Evolutionary conservation across 2,888 invertebrate species (phyloP).

Genomic region (Euphydryas editha): DNA sequence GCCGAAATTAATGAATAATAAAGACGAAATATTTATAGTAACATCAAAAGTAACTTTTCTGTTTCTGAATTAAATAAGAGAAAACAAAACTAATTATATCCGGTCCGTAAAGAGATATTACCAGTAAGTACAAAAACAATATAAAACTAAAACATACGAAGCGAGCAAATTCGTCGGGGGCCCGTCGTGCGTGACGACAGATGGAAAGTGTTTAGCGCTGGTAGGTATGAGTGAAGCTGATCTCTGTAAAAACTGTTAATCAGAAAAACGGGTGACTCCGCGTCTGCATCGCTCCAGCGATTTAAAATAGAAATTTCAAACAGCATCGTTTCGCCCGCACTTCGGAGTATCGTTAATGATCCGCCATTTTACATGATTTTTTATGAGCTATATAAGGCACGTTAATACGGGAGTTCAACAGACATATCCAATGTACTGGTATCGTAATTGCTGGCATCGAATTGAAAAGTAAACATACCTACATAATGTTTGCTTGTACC

Average conservation of each 20-base stretch:
- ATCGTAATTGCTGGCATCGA: conserved; percentile 44
- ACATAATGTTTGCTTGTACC: conserved; percentile 4
- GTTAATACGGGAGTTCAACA: conserved; percentile 51
- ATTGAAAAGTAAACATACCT: conserved; percentile 54
- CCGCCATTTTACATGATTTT: conserved; percentile 54
- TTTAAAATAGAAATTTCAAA: conserved; percentile 68
- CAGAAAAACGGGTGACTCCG: conserved; percentile 52
- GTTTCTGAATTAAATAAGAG: neutral
- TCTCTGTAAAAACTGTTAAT: conserved; percentile 70
- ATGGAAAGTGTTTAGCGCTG: conserved; percentile 55
- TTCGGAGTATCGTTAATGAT: conserved; percentile 64
- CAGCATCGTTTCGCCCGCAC: conserved; percentile 54
- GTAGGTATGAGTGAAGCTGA: conserved; percentile 55
- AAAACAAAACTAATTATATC: conserved; percentile 21
- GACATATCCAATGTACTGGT: conserved; percentile 42
- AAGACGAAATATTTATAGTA: neutral
- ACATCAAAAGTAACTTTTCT: neutral
- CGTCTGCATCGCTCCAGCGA: conserved; percentile 60
- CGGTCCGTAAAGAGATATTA: conserved; percentile 34
- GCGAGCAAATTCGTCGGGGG: conserved; percentile 46
- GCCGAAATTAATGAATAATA: neutral
- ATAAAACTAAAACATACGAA: conserved; percentile 48
- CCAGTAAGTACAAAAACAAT: conserved; percentile 40
- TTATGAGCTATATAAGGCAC: conserved; percentile 67
- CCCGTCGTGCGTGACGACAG: conserved; percentile 55